phyloP scores from a whole-genome alignment of 1,140 invertebrate species.

The Babylonia areolata region DNA sequence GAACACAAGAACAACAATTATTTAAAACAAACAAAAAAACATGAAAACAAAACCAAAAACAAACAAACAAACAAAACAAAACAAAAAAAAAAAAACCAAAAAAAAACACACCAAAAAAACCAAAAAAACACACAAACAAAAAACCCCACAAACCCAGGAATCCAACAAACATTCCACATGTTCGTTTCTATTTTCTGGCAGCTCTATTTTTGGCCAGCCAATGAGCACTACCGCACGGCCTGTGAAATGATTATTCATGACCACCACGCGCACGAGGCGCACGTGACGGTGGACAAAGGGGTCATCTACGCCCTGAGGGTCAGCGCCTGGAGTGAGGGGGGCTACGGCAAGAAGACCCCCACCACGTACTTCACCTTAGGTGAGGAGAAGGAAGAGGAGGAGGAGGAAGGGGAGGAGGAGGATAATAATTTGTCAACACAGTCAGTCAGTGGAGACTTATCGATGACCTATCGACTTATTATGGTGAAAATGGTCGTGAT shows the following conservation, averaged over 20 bases:
- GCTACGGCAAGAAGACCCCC: conserved; percentile 55
- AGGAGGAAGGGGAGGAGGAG: conserved; percentile 24
- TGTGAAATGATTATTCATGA: conserved; percentile 35
- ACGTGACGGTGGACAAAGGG: conserved; percentile 48
- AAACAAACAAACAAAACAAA: neutral
- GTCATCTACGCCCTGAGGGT: conserved; percentile 60
- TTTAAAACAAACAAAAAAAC: neutral
- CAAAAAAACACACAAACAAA: neutral
- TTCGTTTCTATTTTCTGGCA: conserved; percentile 21
- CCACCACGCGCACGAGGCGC: conserved; percentile 44
- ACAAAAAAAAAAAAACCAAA: neutral
- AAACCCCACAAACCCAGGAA: neutral
- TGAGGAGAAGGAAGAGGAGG: conserved; percentile 39
- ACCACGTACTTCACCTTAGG: conserved; percentile 60
- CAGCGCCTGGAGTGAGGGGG: conserved; percentile 51
- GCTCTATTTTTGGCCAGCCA: conserved; percentile 61
- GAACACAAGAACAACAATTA: neutral
- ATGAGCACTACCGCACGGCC: conserved; percentile 48
- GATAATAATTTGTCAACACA: too few species aligned
- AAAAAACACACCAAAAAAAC: neutral
- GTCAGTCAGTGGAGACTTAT: too few species aligned
- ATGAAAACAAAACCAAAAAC: neutral
- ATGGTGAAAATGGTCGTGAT: too few species aligned
- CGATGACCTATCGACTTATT: too few species aligned
- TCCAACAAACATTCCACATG: neutral